Evolutionary conservation across 1,140 invertebrate genomes (phyloP), one percentile per base, ranked within the genome.

Genomic region (Pogonognathellus flavescens): DNA sequence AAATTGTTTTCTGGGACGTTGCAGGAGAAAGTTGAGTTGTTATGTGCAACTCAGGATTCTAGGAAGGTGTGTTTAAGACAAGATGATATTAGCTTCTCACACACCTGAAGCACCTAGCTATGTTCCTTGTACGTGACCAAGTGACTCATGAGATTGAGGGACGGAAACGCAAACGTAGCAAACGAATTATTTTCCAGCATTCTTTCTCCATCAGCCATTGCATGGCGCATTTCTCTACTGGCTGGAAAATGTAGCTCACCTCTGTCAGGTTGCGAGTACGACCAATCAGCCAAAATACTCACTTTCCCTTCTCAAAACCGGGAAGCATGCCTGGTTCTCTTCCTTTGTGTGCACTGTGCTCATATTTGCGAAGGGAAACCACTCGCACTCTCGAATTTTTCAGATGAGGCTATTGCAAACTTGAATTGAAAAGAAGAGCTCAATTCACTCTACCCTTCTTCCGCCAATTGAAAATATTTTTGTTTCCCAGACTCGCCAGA

Each of bases 1-100:
- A 76, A 76, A 76, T 76, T 76, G 70, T 76, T 76, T 76, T 76
- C 49, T 76, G 70, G n/a, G 70, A 76, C 70, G 70, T 31, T 76
- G 14, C 70, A 49, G 70, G 70, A 76, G 70, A 76, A 76, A 76
- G 70, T 76, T 76, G 70, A 76, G 70, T 31, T 76, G 70, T 76
- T 76, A 76, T 76, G 70, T 76, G 70, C 25, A 76, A 31, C 70
- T 76, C 70, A 76, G 70, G 70, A 76, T 76, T 76, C 70, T 49
- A 31, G 11, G 41, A 76, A 76, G 70, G 70, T 76, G 31, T 76
- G 70, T 76, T 76, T 76, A 76, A 76, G 70, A 50, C 70, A 76
- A 76, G 41, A 76, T 50, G 70, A 76, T 76, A 76, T 76, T 76
- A 76, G 70, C 41, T 76, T 76, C 70, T 16, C 49, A 76, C 70